A percentile compares a stretch with the other conserved stretches of the same genome.
Evolutionary conservation across 2,113 vertebrate genomes (phyloP).

Genomic region (Redunca redunca): DNA sequence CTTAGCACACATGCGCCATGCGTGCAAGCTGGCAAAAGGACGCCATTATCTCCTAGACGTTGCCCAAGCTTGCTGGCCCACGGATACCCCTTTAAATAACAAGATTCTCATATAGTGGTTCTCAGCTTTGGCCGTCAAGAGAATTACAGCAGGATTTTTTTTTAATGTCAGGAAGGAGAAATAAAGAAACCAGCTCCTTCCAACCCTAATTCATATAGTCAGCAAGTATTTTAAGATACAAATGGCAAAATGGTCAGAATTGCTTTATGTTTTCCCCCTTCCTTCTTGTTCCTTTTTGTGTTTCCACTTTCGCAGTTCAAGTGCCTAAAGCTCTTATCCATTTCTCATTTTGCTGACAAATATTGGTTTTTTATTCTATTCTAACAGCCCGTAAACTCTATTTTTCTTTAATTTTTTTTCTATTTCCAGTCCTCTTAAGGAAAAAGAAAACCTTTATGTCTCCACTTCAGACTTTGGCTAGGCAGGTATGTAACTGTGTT

Average conservation of each 20-base stretch:
- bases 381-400: neutral
- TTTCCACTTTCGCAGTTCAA: neutral
- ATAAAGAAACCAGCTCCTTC: neutral
- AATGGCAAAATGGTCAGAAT: neutral
- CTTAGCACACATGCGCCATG: accelerated
- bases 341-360: neutral
- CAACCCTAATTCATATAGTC: neutral
- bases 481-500: neutral
- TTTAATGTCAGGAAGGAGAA: neutral
- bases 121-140: neutral
- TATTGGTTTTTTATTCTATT: neutral
- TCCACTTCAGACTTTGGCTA: neutral
- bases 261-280: neutral
- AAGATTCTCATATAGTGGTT: neutral
- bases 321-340: neutral
- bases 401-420: constrained; percentile 2
- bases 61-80: neutral
- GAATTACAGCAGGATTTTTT: neutral
- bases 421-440: neutral
- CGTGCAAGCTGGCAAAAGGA: neutral
- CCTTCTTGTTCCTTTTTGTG: neutral
- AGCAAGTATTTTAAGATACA: neutral
- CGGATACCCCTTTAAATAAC: neutral
- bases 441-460: neutral
- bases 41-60: neutral